Evolutionary conservation across 2,797 vertebrate species (phyloP).

Genomic region (Scolopax rusticola): DNA sequence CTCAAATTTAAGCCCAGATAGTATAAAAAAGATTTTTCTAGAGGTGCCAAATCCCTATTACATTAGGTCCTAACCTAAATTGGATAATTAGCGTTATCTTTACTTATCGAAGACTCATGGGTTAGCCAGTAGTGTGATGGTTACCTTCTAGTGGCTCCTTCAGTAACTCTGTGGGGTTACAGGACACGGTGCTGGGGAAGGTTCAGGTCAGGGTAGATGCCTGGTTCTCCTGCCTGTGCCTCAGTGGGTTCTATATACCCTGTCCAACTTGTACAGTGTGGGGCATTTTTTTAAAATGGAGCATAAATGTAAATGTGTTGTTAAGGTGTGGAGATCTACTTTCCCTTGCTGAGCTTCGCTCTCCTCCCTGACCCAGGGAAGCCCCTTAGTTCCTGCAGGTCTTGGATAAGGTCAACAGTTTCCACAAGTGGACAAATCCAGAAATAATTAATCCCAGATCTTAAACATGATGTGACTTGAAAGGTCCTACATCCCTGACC

Average conservation of each 20-base stretch:
- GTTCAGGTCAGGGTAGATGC: background rate
- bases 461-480: background rate
- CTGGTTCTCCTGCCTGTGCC: background rate
- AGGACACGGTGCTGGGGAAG: background rate
- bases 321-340: background rate
- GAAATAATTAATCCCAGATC: background rate
- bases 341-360: background rate
- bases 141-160: background rate
- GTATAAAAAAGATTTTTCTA: background rate
- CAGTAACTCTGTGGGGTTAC: background rate
- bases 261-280: background rate
- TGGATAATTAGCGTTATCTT: background rate
- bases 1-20: background rate
- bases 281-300: background rate
- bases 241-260: accelerated
- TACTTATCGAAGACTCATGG: accelerated
- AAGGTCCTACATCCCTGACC: background rate
- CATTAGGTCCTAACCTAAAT: background rate
- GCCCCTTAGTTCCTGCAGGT: background rate
- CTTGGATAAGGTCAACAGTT: background rate
- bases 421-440: background rate
- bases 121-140: background rate
- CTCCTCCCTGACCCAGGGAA: background rate
- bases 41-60: background rate
- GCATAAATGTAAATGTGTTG: background rate